Evolutionary conservation across 2,113 vertebrate genomes (phyloP).

Genomic region (Picathartes gymnocephalus): DNA sequence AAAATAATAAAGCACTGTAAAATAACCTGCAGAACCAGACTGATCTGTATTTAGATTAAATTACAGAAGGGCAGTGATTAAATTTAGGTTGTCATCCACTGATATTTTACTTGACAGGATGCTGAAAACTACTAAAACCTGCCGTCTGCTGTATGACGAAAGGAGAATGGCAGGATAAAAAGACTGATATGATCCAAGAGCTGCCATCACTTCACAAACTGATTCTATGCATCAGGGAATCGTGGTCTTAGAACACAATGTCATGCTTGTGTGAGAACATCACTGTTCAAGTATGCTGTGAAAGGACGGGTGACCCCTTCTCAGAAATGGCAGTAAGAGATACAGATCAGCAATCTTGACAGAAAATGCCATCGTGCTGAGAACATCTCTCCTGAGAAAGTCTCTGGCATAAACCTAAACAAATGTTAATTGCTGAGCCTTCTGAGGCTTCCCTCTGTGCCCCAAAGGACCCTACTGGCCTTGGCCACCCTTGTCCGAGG

Average conservation of each 20-base stretch:
- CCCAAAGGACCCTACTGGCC: neutral
- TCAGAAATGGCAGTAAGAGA: neutral
- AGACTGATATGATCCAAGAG: neutral
- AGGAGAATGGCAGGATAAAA: neutral
- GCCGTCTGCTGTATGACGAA: neutral
- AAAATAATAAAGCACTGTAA: conserved; percentile 24
- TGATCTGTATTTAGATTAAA: conserved; percentile 34
- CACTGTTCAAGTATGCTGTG: neutral
- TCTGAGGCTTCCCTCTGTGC: fast-evolving
- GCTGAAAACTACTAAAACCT: neutral
- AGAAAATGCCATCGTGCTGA: neutral
- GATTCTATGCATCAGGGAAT: neutral
- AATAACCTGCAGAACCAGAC: neutral
- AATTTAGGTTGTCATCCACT: conserved; percentile 22
- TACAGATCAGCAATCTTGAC: neutral
- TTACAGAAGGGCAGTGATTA: conserved; percentile 26
- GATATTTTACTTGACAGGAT: conserved; percentile 17
- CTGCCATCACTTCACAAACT: conserved; percentile 19
- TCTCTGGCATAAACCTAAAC: neutral
- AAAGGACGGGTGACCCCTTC: neutral
- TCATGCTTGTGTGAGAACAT: neutral
- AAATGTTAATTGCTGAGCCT: neutral
- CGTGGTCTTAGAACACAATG: neutral
- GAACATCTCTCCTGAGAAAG: neutral
- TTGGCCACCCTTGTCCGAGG: neutral